These are phyloP conservation scores for Stegodyphus mimosarum DNA, from an alignment of 1,140 invertebrate species.

Conservation along the genomic window DNA sequence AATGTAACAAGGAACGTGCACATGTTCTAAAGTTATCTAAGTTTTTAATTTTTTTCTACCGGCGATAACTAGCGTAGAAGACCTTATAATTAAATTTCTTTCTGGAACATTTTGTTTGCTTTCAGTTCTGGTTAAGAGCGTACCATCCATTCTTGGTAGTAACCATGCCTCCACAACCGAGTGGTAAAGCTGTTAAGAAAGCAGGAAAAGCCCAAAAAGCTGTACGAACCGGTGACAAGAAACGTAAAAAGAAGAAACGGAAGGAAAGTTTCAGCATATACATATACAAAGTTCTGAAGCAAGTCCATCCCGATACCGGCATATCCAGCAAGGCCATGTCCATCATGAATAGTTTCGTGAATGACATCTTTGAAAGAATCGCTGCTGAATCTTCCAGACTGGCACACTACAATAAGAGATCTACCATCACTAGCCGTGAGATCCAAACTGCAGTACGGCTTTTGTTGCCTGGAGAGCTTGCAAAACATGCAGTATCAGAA, in stretches of 20 bases:
- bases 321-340: slow-evolving; percentile 71
- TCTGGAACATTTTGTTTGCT: no score
- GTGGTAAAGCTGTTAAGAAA: slow-evolving; percentile 66
- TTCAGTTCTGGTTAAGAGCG: no score
- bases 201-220: slow-evolving; percentile 66
- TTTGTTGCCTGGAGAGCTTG: slow-evolving; percentile 68
- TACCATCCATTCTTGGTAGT: no score
- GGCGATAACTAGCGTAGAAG: no score
- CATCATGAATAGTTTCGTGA: slow-evolving; percentile 71
- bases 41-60: no score
- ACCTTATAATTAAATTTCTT: no score
- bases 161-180: slow-evolving; percentile 64
- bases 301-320: slow-evolving; percentile 69
- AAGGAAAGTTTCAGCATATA: slow-evolving; percentile 62
- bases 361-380: slow-evolving; percentile 69
- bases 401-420: slow-evolving; percentile 66
- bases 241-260: slow-evolving; percentile 30
- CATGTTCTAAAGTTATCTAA: no score
- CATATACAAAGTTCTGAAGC: slow-evolving; percentile 66
- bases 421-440: slow-evolving; percentile 68
- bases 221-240: slow-evolving; percentile 64
- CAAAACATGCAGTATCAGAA: slow-evolving; percentile 70
- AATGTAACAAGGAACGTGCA: not conserved
- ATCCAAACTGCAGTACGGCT: slow-evolving; percentile 69
- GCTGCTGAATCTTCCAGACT: slow-evolving; percentile 67